phyloP scores from a whole-genome alignment of 2,113 vertebrate species.

The Progne subis region DNA sequence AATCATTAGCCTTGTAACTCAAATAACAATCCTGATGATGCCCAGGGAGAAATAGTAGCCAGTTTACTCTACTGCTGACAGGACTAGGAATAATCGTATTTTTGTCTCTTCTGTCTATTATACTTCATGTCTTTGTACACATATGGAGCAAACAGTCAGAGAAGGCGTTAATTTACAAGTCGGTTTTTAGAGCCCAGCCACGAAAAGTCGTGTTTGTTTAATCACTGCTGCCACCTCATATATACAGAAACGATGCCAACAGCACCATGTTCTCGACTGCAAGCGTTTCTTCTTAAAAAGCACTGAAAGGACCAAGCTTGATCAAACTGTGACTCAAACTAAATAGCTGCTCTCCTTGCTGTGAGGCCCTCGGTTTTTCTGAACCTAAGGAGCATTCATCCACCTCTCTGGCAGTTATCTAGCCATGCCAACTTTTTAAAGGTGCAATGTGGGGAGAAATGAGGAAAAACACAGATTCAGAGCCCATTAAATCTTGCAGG shows the following conservation, averaged over 20 bases:
- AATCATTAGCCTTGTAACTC: not conserved
- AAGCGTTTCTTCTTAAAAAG: not conserved
- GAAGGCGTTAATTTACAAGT: slow-evolving; percentile 9
- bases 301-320: not conserved
- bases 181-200: not conserved
- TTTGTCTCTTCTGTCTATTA: not conserved
- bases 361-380: not conserved
- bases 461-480: not conserved
- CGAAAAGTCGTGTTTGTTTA: not conserved
- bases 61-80: not conserved
- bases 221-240: slow-evolving; percentile 23
- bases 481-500: not conserved
- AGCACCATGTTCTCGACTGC: not conserved
- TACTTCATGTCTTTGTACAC: not conserved
- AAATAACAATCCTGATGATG: not conserved
- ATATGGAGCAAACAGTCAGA: not conserved
- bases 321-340: not conserved
- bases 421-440: not conserved
- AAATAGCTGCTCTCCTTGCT: not conserved
- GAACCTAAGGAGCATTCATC: slow-evolving; percentile 13
- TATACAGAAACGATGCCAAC: not conserved
- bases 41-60: not conserved
- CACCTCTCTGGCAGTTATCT: not conserved
- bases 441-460: not conserved
- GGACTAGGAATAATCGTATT: not conserved